These are phyloP conservation scores for Vidua macroura DNA, from an alignment of 2,113 vertebrate species.

Conservation along the genomic window DNA sequence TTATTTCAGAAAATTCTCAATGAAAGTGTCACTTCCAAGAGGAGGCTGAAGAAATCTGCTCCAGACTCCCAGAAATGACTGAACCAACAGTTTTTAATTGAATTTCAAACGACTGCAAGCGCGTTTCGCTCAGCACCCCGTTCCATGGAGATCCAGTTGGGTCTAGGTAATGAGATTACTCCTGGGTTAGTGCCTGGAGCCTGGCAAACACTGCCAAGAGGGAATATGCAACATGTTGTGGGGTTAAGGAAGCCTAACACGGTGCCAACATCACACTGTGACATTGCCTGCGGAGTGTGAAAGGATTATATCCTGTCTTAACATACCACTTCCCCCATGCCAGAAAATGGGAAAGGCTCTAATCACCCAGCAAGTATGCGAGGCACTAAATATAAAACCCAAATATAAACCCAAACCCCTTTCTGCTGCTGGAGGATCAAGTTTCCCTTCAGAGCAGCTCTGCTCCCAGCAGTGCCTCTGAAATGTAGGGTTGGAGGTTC, in stretches of 20 bases:
- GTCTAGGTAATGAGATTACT: conserved; percentile 79
- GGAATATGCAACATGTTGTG: conserved; percentile 71
- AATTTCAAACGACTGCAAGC: conserved; percentile 61
- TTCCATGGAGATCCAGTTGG: conserved; percentile 67
- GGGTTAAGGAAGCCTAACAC: conserved; percentile 79
- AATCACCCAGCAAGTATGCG: conserved; percentile 73
- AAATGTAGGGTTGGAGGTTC: neutral
- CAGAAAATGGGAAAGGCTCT: conserved; percentile 70
- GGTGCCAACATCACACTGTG: conserved; percentile 79
- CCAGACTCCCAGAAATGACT: conserved; percentile 34
- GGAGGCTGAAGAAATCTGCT: conserved; percentile 61
- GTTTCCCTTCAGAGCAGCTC: conserved; percentile 57
- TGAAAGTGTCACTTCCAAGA: conserved; percentile 36
- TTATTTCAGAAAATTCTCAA: conserved; percentile 59
- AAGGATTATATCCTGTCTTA: conserved; percentile 82
- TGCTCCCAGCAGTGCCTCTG: neutral
- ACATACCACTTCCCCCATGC: conserved; percentile 76
- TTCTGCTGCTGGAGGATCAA: conserved; percentile 61
- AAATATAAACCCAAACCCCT: conserved; percentile 68
- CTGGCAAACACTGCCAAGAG: conserved; percentile 70
- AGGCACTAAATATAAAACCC: conserved; percentile 76
- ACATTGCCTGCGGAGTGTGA: conserved; percentile 78
- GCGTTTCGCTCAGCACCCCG: conserved; percentile 47
- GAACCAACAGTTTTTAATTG: conserved; percentile 69
- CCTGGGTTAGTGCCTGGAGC: conserved; percentile 76